phyloP scores from a whole-genome alignment of 2,113 vertebrate genomes.

The Limnothrissa miodon region DNA sequence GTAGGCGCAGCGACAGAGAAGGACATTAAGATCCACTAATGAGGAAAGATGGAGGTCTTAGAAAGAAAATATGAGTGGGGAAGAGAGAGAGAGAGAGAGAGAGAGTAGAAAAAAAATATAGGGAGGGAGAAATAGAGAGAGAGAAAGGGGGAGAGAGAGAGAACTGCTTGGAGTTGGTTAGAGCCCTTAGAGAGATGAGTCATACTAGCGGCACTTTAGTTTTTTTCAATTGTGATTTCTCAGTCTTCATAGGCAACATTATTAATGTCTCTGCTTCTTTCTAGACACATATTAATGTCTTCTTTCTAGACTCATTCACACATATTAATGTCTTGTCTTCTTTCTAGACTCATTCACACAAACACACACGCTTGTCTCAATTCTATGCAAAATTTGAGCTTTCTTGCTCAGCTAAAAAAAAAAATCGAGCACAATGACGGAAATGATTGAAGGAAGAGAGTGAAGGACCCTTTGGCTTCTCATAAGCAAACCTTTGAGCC shows the following conservation, averaged over 20 bases:
- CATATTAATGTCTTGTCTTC: neutral
- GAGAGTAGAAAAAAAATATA: too few relatives aligned
- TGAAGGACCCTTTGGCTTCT: neutral
- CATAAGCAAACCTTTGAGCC: constrained; percentile 27
- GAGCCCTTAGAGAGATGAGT: constrained; percentile 54
- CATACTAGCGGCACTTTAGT: constrained; percentile 26
- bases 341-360: neutral
- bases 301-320: neutral
- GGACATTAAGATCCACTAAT: neutral
- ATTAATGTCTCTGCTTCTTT: neutral
- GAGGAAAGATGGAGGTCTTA: neutral
- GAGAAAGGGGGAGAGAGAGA: neutral
- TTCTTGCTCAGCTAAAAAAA: constrained; percentile 38
- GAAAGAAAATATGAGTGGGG: neutral
- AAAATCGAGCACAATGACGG: constrained; percentile 48
- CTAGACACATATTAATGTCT: too few relatives aligned
- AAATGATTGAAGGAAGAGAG: constrained; percentile 35
- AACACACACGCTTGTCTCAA: constrained; percentile 30
- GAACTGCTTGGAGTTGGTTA: constrained; percentile 28
- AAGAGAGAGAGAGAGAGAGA: too few relatives aligned
- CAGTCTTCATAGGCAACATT: constrained; percentile 43
- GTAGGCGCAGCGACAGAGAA: neutral
- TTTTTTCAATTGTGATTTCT: constrained; percentile 43
- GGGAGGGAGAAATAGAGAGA: too few relatives aligned
- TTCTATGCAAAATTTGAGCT: constrained; percentile 37